phyloP scores from a whole-genome alignment of 1,140 invertebrate genomes.

The Ericerus pela region DNA sequence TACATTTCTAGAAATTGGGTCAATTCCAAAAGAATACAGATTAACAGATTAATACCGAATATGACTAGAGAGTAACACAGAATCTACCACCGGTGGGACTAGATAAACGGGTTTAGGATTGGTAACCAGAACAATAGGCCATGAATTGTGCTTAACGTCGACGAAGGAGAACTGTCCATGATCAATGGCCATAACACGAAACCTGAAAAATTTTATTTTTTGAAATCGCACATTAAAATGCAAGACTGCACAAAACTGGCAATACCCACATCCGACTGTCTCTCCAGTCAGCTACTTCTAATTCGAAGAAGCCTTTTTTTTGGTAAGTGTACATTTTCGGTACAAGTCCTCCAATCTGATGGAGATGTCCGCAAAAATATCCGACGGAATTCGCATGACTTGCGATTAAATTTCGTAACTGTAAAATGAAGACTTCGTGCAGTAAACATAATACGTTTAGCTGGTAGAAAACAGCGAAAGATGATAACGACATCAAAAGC shows the following conservation, averaged over 20 bases:
- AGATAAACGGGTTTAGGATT: constrained; percentile 55
- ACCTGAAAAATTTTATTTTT: constrained; percentile 37
- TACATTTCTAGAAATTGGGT: background rate
- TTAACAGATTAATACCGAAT: constrained; percentile 2
- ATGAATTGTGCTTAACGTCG: constrained; percentile 57
- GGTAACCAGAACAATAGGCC: constrained; percentile 71
- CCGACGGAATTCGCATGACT: constrained; percentile 37
- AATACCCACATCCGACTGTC: constrained; percentile 62
- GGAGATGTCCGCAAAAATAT: constrained; percentile 88
- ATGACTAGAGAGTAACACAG: background rate
- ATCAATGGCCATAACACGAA: constrained; percentile 67
- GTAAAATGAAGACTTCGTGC: too few species aligned
- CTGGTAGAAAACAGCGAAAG: too few species aligned
- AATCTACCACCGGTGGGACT: background rate
- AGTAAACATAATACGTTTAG: too few species aligned
- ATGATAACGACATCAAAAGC: background rate
- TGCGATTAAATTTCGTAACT: constrained; percentile 37
- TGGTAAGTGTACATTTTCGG: constrained; percentile 78
- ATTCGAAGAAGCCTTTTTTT: constrained; percentile 65
- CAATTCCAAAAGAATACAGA: background rate
- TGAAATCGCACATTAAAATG: background rate
- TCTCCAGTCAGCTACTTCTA: constrained; percentile 90
- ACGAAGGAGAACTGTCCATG: constrained; percentile 79
- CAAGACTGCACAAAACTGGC: background rate
- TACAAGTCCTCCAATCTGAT: constrained; percentile 60